Evolutionary conservation across 1,140 invertebrate species (phyloP), one percentile per base, ranked within the genome.

Genomic region (Drosophila seguyi): DNA sequence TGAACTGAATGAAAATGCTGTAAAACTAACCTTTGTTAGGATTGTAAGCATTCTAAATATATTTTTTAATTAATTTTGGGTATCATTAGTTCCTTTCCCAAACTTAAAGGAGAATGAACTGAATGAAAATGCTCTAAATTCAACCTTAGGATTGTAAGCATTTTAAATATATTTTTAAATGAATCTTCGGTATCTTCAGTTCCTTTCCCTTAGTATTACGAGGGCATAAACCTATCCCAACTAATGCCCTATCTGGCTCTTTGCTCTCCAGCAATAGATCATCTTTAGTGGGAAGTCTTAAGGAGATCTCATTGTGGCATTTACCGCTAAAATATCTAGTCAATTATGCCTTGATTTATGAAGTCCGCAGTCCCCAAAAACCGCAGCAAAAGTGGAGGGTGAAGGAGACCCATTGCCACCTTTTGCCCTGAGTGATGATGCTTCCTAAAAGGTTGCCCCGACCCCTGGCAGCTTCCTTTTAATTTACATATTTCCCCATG

Each of bases 281-380:
- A 79, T 74, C 53, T 78, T 53, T 71, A 56, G 59, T 34, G 8
- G 8, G 7, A 4, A 48, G 55, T 36, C 25, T 22, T 39, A 45
- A 11, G 44, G 53, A 39, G 47, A n/a, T n/a, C 29, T 25, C 39
- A 20, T 55, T 34, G 18, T n/a, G 45, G 57, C 31, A 34, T 50
- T 42, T 41, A 34, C 58, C 45, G 39, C 47, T 67, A 38, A 53
- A 65, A 71, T 62, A 61, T 44, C 34, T 31, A 75, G 69, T 79
- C 76, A 83, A 87, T 87, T 88, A 90, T 36, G 58, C 25, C 27
- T 39, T 88, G 84, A 88, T 88, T 88, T 88, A 88, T 85, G 81
- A 65, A 52, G 58, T 29, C 45, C 61, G 25, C 66, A n/a, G n/a
- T 4, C 29, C 31, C 22, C 20, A 11, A 11, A 18, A 74, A 61